Conservation (phyloP, 2,888 invertebrate species). For the Masnerella sp. region DNA sequence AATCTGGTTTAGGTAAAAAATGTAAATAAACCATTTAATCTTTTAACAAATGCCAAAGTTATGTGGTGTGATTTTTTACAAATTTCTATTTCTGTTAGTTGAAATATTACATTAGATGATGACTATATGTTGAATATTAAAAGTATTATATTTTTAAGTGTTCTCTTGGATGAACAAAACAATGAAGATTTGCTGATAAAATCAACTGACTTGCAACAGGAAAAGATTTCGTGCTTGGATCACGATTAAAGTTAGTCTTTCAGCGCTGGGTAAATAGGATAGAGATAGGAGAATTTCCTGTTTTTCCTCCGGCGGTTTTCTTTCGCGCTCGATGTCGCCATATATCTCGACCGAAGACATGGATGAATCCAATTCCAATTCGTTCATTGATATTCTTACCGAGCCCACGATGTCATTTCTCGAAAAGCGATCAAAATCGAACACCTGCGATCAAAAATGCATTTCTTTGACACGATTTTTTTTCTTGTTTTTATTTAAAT, state of each 20-base stretch:
- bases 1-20: too few relatives aligned
- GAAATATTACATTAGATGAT: too few relatives aligned
- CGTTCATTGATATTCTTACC: slow-evolving; percentile 86
- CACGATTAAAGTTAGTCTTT: slow-evolving; percentile 89
- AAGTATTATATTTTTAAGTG: too few relatives aligned
- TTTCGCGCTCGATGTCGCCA: slow-evolving; percentile 91
- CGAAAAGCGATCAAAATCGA: slow-evolving; percentile 85
- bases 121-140: too few relatives aligned
- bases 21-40: too few relatives aligned
- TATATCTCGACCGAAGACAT: slow-evolving; percentile 89
- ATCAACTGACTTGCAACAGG: slow-evolving; percentile 81
- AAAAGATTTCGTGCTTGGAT: slow-evolving; percentile 91
- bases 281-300: slow-evolving; percentile 91
- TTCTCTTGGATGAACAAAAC: too few relatives aligned
- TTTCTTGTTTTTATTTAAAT: too few relatives aligned
- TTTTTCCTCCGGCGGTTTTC: slow-evolving; percentile 88
- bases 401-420: slow-evolving; percentile 93
- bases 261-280: slow-evolving; percentile 93
- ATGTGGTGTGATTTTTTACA: too few relatives aligned
- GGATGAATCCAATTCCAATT: slow-evolving; percentile 87
- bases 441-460: slow-evolving; percentile 74
- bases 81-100: too few relatives aligned
- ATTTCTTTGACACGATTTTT: too few relatives aligned
- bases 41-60: too few relatives aligned
- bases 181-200: too few relatives aligned